phyloP scores from a whole-genome alignment of 1,140 invertebrate genomes.

The Drosophila trapezifrons region DNA sequence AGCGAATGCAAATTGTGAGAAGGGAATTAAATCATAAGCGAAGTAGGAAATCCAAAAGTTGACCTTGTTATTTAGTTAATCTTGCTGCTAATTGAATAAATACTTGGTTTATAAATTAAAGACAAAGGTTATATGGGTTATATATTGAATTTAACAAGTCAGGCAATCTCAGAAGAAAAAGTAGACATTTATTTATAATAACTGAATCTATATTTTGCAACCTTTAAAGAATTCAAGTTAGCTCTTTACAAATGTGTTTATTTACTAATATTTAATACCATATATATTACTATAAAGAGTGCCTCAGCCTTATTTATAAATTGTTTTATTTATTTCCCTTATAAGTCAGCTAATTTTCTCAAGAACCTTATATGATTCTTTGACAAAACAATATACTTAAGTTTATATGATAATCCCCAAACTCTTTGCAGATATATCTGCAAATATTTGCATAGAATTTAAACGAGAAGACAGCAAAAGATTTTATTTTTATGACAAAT shows the following conservation, averaged over 20 bases:
- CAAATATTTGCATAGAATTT: conserved; percentile 43
- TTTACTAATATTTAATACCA: too few relatives aligned
- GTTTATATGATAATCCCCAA: conserved; percentile 1
- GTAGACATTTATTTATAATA: not conserved
- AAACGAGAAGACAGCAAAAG: conserved; percentile 6
- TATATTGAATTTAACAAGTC: not conserved
- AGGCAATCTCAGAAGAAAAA: not conserved
- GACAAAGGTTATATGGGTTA: too few relatives aligned
- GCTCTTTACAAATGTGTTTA: too few relatives aligned
- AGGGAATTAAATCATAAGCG: conserved; percentile 16
- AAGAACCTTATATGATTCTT: not conserved
- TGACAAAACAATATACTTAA: not conserved
- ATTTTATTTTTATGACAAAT: conserved; percentile 58
- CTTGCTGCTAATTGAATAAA: not conserved
- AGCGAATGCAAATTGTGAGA: conserved; percentile 17
- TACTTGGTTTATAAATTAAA: not conserved
- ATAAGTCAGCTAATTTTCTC: too few relatives aligned
- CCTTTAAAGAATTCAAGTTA: too few relatives aligned
- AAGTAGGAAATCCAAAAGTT: conserved; percentile 12
- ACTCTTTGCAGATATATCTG: conserved; percentile 2
- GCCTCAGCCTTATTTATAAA: too few relatives aligned
- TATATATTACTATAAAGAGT: too few relatives aligned
- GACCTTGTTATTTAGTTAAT: conserved; percentile 16
- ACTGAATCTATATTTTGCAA: too few relatives aligned
- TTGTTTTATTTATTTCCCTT: too few relatives aligned